A percentile compares a stretch with the other conserved stretches of the same genome.
Evolutionary conservation across 2,797 vertebrate genomes (phyloP).

Genomic region (Hapalemur alaotrensis): DNA sequence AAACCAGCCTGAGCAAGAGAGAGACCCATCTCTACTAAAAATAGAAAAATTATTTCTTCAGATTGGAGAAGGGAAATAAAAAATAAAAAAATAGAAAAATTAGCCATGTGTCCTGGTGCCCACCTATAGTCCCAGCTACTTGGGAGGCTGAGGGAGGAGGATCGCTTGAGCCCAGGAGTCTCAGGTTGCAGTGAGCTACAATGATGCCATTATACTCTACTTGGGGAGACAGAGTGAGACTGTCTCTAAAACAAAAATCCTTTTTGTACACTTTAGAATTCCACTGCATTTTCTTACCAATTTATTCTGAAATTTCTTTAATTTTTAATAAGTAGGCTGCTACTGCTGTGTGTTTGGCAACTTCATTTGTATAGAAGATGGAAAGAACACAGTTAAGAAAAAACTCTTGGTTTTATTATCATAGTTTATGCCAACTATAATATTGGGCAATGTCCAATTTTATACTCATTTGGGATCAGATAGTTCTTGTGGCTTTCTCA

Average conservation of each 20-base stretch:
- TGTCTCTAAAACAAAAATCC: background rate
- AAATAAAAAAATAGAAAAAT: too few species aligned
- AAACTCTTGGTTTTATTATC: background rate
- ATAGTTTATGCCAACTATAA: background rate
- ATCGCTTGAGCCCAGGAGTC: background rate
- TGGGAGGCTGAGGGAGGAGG: background rate
- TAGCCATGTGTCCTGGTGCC: background rate
- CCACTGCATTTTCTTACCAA: constrained; percentile 79
- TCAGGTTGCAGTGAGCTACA: background rate
- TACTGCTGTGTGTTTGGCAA: background rate
- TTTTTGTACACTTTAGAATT: constrained; percentile 71
- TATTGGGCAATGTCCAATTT: background rate
- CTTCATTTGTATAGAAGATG: background rate
- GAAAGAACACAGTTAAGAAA: constrained; percentile 13
- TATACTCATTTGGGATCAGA: constrained; percentile 3
- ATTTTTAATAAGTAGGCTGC: constrained; percentile 27
- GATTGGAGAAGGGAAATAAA: too few species aligned
- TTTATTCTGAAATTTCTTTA: constrained; percentile 83
- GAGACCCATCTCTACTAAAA: background rate
- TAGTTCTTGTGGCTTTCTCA: constrained; percentile 31
- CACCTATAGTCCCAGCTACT: background rate
- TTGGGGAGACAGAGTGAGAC: background rate
- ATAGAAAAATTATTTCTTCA: background rate
- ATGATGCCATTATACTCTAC: background rate
- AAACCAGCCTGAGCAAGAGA: background rate